Base-by-base conservation (phyloP, 2,888 invertebrate genomes). In the Mystacides longicornis region DNA sequence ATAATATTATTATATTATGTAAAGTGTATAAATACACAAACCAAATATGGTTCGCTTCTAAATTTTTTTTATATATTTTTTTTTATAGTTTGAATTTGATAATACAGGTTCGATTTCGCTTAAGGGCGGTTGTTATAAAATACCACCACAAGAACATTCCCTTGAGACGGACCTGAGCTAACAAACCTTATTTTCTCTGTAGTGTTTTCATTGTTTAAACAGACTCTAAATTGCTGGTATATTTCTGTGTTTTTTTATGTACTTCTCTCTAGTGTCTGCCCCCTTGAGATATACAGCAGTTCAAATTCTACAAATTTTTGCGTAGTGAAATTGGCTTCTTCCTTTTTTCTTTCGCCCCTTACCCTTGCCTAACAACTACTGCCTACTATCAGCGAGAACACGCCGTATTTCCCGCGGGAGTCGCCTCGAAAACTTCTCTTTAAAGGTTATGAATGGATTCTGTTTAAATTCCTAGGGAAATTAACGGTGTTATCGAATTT, bases 171-270 rank as follows among this genome's bases (percentile, higher is more conserved):
- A n/a, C n/a, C n/a, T n/a, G n/a, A n/a, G n/a, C n/a, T n/a, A n/a
- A n/a, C n/a, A n/a, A n/a, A n/a, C n/a, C n/a, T n/a, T n/a, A n/a
- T n/a, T n/a, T n/a, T n/a, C n/a, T n/a, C n/a, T n/a, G n/a, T n/a
- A n/a, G n/a, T n/a, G n/a, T n/a, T n/a, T n/a, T n/a, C n/a, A n/a
- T 37, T 37, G 14, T 37, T 37, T 37, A 37, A 37, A 37, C 37
- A 37, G 37, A 37, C 14, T 37, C 37, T 37, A 37, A 37, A 37
- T 37, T 37, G 14, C 37, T 37, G 37, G n/a, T n/a, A n/a, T n/a
- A n/a, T n/a, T n/a, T n/a, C n/a, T 37, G 14, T 37, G 16, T 37
- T 37, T 37, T 37, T 37, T 27, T 27, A 27, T 27, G 14, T 14
- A n/a, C 14, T 37, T 14, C 14, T 16, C 16, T 37, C 37, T 14